Evolutionary conservation across 1,140 invertebrate genomes (phyloP), one percentile per base, ranked within the genome.

Genomic region (Scaptomyza montana): DNA sequence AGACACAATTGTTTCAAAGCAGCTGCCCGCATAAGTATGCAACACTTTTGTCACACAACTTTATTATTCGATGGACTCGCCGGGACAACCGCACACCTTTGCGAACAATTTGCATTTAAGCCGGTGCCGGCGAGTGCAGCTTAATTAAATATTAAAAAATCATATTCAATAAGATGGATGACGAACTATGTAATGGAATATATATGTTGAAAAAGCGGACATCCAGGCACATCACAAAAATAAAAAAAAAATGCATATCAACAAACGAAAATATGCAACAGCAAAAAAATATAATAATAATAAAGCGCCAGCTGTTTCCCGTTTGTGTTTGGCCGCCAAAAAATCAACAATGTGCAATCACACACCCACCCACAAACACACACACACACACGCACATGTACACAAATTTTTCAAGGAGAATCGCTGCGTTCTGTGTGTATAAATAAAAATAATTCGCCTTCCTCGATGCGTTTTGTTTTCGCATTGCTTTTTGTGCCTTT

Each of bases 101-200:
- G 80, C 84, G 77, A 46, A 72, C 86, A 85, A 70, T 74, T 80
- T 78, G 66, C 80, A 77, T 86, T 90, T 89, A 87, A 82, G 84
- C 85, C 62, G 64, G 7, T 54, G 30, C 8, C 50, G 60, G 16
- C 74, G 66, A 70, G 67, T 51, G 75, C 81, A 85, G 63, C 81
- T 86, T 86, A 89, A 89, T 80, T 89, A 86, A 89, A 90, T 89
- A 89, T 86, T 89, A 89, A 89, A 89, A 87, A 84, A 89, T 89
- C 78, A 82, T 86, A 72, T 65, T 70, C 57, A 87, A 69, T 77
- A 80, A 67, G 67, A 67, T 54, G 25, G 80, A 54, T 63, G 68
- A n/a, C 47, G 30, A 46, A 33, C 41, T 59, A 41, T 49, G 16
- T 16, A 16, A 43, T 43, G 70, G 56, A 54, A 54, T 49, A 61